A percentile compares a stretch with the other conserved stretches of the same genome.
Evolutionary conservation across 2,888 invertebrate genomes (phyloP).

Genomic region (Phyto melanocephala): DNA sequence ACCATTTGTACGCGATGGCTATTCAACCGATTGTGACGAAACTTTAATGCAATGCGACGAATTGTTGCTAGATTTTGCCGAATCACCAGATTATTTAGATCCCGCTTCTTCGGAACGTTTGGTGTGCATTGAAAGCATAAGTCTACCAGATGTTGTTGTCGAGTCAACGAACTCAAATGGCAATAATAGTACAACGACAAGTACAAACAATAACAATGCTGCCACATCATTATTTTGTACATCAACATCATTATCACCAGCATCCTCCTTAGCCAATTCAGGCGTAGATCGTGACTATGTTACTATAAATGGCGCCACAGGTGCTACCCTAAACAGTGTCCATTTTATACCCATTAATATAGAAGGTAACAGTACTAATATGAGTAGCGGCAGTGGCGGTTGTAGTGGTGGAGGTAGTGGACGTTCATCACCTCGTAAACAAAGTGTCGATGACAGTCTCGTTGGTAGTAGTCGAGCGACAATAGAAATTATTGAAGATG

Average conservation of each 20-base stretch:
- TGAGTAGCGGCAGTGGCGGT: neutral
- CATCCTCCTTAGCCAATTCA: constrained; percentile 30
- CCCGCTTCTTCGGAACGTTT: constrained; percentile 70
- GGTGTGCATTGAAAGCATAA: constrained; percentile 78
- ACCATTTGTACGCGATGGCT: constrained; percentile 74
- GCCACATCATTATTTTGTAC: constrained; percentile 46
- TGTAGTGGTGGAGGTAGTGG: constrained; percentile 62
- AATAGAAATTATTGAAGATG: constrained; percentile 74
- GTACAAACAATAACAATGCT: constrained; percentile 33
- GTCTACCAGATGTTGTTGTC: constrained; percentile 78
- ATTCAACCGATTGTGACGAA: constrained; percentile 77
- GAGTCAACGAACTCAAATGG: constrained; percentile 73
- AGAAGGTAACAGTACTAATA: constrained; percentile 66
- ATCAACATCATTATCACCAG: constrained; percentile 14
- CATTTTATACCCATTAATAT: constrained; percentile 77
- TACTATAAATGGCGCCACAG: constrained; percentile 75
- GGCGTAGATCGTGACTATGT: constrained; percentile 75
- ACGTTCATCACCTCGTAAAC: constrained; percentile 69
- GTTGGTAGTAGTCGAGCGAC: constrained; percentile 70
- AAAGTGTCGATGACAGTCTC: constrained; percentile 75
- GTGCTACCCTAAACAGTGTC: constrained; percentile 75
- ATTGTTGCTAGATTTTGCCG: constrained; percentile 69
- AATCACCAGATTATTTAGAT: constrained; percentile 62
- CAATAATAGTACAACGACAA: constrained; percentile 33
- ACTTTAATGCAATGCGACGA: constrained; percentile 75